Percentiles rank a stretch among this genome's conserved stretches.
phyloP scores from a whole-genome alignment of 1,140 invertebrate genomes.

The Drosophila ercepeae region DNA sequence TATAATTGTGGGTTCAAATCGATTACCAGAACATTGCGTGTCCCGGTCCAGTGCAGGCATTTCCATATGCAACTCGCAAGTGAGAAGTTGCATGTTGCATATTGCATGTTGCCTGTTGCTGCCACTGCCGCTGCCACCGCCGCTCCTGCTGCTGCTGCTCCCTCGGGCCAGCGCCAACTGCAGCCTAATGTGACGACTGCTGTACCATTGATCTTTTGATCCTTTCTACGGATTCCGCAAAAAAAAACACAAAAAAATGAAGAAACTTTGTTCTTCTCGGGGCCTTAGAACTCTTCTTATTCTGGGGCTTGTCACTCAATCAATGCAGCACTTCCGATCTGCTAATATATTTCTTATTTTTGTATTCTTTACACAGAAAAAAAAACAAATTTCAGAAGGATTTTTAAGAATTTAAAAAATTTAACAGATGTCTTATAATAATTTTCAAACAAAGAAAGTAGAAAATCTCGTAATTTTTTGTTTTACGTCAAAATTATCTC shows the following conservation, averaged over 20 bases:
- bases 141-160: background rate
- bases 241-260: background rate
- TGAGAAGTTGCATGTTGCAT: conserved; percentile 23
- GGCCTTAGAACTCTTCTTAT: conserved; percentile 1
- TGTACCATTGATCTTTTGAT: conserved; percentile 58
- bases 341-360: background rate
- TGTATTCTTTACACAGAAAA: background rate
- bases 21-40: conserved; percentile 70
- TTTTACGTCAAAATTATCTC: too few relatives aligned
- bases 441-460: too few relatives aligned
- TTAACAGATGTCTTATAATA: too few relatives aligned
- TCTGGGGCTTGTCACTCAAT: conserved; percentile 55
- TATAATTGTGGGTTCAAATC: conserved; percentile 74
- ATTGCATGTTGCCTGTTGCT: conserved; percentile 58
- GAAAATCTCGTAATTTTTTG: too few relatives aligned
- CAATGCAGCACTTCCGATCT: conserved; percentile 61
- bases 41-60: conserved; percentile 1
- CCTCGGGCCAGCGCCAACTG: conserved; percentile 59
- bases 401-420: background rate
- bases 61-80: conserved; percentile 13
- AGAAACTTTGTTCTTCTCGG: conserved; percentile 17
- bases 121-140: too few relatives aligned
- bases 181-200: conserved; percentile 71
- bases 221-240: background rate
- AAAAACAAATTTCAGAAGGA: background rate